phyloP scores from a whole-genome alignment of 2,797 vertebrate species.

The Mormyrops boulengeri region DNA sequence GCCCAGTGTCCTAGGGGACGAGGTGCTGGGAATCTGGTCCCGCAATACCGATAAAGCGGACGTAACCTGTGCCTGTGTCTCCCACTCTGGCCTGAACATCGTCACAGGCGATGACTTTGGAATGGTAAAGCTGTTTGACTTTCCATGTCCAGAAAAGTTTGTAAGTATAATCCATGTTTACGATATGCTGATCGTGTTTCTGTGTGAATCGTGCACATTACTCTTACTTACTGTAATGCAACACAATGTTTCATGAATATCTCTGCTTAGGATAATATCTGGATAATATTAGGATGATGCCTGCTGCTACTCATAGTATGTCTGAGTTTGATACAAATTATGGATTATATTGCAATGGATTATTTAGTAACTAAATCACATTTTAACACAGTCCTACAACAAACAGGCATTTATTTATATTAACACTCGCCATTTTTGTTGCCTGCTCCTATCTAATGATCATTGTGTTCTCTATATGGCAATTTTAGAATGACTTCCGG shows the following conservation, averaged over 20 bases:
- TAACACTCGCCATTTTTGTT: neutral
- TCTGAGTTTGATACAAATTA: neutral
- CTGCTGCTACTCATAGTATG: neutral
- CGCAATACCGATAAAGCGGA: conserved; percentile 91
- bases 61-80: conserved; percentile 92
- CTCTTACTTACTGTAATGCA: neutral
- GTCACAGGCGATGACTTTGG: conserved; percentile 96
- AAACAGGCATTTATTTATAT: neutral
- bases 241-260: neutral
- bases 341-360: neutral
- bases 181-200: conserved; percentile 13
- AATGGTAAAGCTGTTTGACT: conserved; percentile 98
- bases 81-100: conserved; percentile 93
- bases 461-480: neutral
- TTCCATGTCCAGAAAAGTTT: conserved; percentile 96
- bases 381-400: neutral
- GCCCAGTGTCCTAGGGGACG: conserved; percentile 85
- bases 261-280: neutral
- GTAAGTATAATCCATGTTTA: conserved; percentile 70
- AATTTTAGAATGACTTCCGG: neutral
- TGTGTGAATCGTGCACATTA: conserved; percentile 14
- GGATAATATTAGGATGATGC: neutral
- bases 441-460: neutral
- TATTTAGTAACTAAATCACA: neutral
- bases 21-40: conserved; percentile 96